Evolutionary conservation across 1,140 invertebrate genomes (phyloP), one percentile per base, ranked within the genome.

Genomic region (Dendroctonus ponderosae): DNA sequence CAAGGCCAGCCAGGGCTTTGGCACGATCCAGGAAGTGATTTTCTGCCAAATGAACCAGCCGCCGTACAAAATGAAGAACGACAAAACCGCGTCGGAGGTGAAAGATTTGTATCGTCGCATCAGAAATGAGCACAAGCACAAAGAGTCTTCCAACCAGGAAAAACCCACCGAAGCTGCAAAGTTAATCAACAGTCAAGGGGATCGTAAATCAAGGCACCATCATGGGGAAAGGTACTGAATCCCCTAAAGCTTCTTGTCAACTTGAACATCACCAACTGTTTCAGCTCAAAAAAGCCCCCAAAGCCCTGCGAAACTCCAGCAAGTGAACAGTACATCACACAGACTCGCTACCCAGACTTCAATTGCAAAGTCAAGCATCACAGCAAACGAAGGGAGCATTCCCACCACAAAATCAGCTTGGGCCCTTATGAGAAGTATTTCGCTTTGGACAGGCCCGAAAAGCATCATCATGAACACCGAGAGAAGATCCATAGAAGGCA

Each of bases 1-100:
- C 26, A 26, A 26, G 26, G 26, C 26, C 7, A 53, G 42, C 8
- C 43, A 41, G n/a, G 7, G 12, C 6, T 41, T 37, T 38, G 50
- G 14, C 9, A 49, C 5, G 7, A 60, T 68, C 5, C 60, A 68
- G 51, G 60, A 68, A 63, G 66, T 68, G 8, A 63, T 68, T 41
- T 68, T 50, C 53, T 68, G 66, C 43, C 60, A 68, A 41, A 41
- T 62, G 46, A 41, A 52, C 15, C 66, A 63, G 40, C 8, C 43
- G 5, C 60, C 66, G 5, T 58, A 42, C 49, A 48, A 39, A 48
- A 26, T 58, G 38, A 62, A 57, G 44, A 63, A 62, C 50, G 52
- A 68, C 26, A 58, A 62, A 53, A 43, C 11, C 14, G 12, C 8
- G 0, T 15, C 66, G 38, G 48, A 68, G 52, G 15, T 68, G 1